Percentiles rank a stretch among this genome's conserved stretches.
These are phyloP conservation scores for Anabacerthia variegaticeps DNA, from an alignment of 2,797 vertebrate genomes.

Conservation along the genomic window DNA sequence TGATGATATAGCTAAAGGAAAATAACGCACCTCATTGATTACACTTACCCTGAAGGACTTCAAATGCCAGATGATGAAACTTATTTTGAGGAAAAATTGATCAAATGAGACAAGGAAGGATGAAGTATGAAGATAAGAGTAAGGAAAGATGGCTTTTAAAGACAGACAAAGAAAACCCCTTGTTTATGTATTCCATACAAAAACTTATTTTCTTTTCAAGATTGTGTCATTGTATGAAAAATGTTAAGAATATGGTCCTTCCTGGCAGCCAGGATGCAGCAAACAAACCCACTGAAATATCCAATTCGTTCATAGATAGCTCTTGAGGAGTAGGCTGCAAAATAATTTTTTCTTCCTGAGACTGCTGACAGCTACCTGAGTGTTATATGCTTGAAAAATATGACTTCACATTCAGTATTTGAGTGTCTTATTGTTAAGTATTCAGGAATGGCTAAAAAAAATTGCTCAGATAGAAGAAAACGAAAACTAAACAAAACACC, in stretches of 20 bases:
- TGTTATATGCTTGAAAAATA: constrained; percentile 35
- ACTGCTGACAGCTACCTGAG: constrained; percentile 52
- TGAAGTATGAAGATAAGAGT: not conserved
- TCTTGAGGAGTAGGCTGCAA: constrained; percentile 41
- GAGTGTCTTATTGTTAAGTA: constrained; percentile 28
- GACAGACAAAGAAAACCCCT: not conserved
- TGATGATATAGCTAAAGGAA: constrained; percentile 41
- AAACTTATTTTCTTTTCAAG: not conserved
- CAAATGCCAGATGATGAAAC: not conserved
- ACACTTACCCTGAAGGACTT: not conserved
- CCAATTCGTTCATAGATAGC: constrained; percentile 60
- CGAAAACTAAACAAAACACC: constrained; percentile 7
- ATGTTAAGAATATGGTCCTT: constrained; percentile 16
- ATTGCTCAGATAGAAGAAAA: constrained; percentile 49
- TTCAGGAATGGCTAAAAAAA: constrained; percentile 54
- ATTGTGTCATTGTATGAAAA: constrained; percentile 49
- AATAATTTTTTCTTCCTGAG: constrained; percentile 66
- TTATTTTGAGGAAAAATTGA: constrained; percentile 54
- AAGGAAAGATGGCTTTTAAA: not conserved
- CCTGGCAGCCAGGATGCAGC: constrained; percentile 36
- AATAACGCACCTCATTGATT: constrained; percentile 5
- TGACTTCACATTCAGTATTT: constrained; percentile 41
- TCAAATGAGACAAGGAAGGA: not conserved
- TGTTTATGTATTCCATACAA: not conserved
- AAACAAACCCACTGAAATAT: constrained; percentile 64